Conservation (phyloP, 1,140 invertebrate genomes). For the Ceratina australensis region DNA sequence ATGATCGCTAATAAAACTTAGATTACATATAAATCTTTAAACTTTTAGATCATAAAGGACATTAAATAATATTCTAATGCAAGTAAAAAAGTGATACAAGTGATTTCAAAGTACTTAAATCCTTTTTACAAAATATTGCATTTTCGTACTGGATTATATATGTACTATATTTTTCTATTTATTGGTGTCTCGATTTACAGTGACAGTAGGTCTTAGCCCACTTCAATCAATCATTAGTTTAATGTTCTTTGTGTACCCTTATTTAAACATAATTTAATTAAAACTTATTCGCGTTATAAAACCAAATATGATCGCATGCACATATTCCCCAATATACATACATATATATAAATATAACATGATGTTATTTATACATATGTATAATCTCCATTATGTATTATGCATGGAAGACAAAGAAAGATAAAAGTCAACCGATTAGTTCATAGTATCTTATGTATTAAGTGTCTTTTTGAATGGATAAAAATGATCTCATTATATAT, state of each 20-base stretch:
- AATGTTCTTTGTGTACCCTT: not conserved
- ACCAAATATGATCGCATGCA: conserved; percentile 11
- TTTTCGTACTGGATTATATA: conserved; percentile 28
- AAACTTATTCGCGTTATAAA: conserved; percentile 24
- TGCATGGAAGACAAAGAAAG: conserved; percentile 64
- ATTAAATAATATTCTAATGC: conserved; percentile 12
- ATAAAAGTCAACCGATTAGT: conserved; percentile 49
- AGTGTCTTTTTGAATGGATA: conserved; percentile 47
- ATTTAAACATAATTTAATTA: conserved; percentile 20
- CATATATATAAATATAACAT: not conserved
- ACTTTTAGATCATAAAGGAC: too few species aligned
- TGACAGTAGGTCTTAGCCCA: conserved; percentile 18
- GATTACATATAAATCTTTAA: too few species aligned
- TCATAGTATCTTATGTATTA: conserved; percentile 45
- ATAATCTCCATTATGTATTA: conserved; percentile 37
- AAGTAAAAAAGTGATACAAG: conserved; percentile 55
- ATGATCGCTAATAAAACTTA: too few species aligned
- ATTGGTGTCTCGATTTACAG: conserved; percentile 13
- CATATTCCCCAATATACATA: conserved; percentile 12
- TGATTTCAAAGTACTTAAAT: conserved; percentile 33
- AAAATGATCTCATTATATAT: conserved; percentile 32
- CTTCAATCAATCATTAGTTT: conserved; percentile 5
- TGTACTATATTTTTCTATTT: conserved; percentile 14
- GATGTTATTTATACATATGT: not conserved
- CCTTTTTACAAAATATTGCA: conserved; percentile 60